These are phyloP conservation scores for Brachionus paranguensis DNA, from an alignment of 1,140 invertebrate species.

Conservation along the genomic window DNA sequence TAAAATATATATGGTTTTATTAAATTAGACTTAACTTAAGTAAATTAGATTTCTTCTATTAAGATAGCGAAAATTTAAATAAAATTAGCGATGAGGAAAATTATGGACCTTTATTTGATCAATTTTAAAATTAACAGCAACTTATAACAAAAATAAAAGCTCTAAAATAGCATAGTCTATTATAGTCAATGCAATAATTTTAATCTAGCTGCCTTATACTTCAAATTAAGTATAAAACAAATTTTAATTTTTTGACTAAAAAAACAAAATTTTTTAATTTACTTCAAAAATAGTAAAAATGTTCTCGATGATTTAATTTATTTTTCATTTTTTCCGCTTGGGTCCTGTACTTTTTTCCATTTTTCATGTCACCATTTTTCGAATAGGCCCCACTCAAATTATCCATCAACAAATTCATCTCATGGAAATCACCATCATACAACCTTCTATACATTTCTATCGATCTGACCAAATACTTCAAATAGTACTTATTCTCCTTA, in stretches of 20 bases:
- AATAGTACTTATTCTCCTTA: background rate
- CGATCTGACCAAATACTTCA: slow-evolving; percentile 4
- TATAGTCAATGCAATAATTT: background rate
- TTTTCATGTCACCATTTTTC: slow-evolving; percentile 14
- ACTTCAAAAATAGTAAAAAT: slow-evolving; percentile 20
- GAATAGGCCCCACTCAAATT: background rate
- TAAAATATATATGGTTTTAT: no score
- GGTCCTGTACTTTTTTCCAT: background rate
- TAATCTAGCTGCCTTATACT: background rate
- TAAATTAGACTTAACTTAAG: no score
- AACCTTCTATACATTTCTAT: slow-evolving; percentile 20
- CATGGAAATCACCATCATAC: background rate
- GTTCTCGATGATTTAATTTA: background rate
- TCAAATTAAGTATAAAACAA: background rate
- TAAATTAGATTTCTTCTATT: no score
- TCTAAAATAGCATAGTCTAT: background rate
- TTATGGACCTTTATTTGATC: no score
- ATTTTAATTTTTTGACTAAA: background rate
- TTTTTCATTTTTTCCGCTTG: background rate
- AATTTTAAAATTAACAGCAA: no score
- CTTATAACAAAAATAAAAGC: background rate
- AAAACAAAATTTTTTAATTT: background rate
- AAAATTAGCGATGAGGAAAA: no score
- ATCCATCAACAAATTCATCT: background rate
- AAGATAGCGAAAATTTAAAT: no score